Base-by-base conservation (phyloP, 2,113 vertebrate genomes). In the Corythornis madagascariensis region DNA sequence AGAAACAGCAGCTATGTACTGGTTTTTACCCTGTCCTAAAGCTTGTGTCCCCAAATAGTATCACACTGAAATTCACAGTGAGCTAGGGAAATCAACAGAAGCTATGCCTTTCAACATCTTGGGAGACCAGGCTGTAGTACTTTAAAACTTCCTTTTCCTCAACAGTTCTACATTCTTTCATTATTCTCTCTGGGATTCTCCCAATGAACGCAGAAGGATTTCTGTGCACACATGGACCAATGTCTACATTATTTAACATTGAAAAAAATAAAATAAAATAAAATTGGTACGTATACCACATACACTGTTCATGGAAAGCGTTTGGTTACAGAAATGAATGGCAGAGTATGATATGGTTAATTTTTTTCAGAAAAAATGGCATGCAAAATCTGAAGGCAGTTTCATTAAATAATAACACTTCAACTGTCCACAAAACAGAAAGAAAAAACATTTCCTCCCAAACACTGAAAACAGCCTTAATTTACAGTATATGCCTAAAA, bases 361-460 rank as follows among this genome's bases (percentile, higher is more conserved):
- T 15, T 76, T 76, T 76, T 63, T 86, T 74, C 53, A 66, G 31
- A 88, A 84, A 90, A 89, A 92, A 88, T 16, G 31, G 72, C 47
- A 80, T 56, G 59, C 60, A 91, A 88, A 73, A 87, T 9, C 10
- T 55, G 31, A 86, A 79, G 31, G 22, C 70, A 53, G 70, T 69
- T 93, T 92, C 50, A 69, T 76, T 80, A 88, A 90, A 94, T 77
- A 71, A 73, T 88, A 96, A 21, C 60, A 95, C n/a, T 95, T 93
- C 42, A 56, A 69, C 48, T 65, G 26, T 38, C 53, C 43, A 42
- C 55, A 42, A 86, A 88, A 76, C 59, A 76, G 38, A 86, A 83
- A 92, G 38, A 28, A 42, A 95, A 64, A 16, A 59, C 10, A 66
- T 92, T 89, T 72, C 65, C 47, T 67, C 26, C 7, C 18, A 88